These are phyloP conservation scores for Pantherophis alleghaniensis DNA, from an alignment of 2,797 vertebrate species.

Conservation along the genomic window DNA sequence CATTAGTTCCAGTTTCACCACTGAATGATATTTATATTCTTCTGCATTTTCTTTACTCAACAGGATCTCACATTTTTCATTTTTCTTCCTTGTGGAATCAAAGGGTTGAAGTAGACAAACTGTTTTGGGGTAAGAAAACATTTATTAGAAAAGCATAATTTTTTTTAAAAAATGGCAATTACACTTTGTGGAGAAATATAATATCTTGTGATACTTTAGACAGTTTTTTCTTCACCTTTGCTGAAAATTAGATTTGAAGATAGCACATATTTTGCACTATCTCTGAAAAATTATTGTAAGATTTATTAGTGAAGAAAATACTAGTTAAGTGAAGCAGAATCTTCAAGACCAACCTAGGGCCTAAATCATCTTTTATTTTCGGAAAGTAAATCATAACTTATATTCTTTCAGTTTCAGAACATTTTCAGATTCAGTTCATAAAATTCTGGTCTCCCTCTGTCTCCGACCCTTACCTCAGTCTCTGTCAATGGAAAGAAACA, in stretches of 20 bases:
- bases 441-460: neutral
- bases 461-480: neutral
- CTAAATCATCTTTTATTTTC: neutral
- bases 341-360: neutral
- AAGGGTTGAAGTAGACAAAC: neutral
- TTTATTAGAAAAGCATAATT: neutral
- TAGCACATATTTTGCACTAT: neutral
- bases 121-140: neutral
- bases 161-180: neutral
- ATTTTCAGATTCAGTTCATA: neutral
- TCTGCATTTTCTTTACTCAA: constrained; percentile 13
- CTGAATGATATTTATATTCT: constrained; percentile 14
- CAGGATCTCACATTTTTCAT: constrained; percentile 11
- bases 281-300: neutral
- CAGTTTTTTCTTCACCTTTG: neutral
- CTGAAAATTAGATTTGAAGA: neutral
- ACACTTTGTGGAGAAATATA: neutral
- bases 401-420: neutral
- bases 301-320: neutral
- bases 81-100: constrained; percentile 20
- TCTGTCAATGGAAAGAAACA: neutral
- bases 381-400: neutral
- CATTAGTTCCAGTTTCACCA: constrained; percentile 35
- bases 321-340: neutral
- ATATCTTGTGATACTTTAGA: neutral